Evolutionary conservation across 2,113 vertebrate species (phyloP), one percentile per base, ranked within the genome.

Genomic region (Elgaria multicarinata): DNA sequence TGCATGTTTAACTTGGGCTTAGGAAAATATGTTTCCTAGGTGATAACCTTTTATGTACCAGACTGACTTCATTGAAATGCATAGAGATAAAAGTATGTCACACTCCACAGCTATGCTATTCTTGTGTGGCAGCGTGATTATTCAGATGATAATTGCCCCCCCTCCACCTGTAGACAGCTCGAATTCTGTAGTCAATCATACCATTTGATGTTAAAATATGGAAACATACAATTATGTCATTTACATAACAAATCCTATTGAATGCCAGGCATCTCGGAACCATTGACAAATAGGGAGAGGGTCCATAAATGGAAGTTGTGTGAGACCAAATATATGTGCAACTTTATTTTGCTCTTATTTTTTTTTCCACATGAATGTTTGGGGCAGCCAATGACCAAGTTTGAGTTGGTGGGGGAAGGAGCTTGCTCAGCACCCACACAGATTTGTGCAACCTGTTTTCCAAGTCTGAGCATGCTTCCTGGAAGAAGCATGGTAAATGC

Each of bases 1-100:
- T 98, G 98, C 97, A 98, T 99, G 98, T 99, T 99, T 99, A 99
- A 99, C 98, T 99, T 99, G 98, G 98, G 98, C 98, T 99, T 98
- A 98, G 98, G 98, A 98, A 99, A 99, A 99, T 99, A 99, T 99
- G 99, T 99, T 99, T 99, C 99, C 99, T 99, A 99, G 99, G 99
- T 98, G 98, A 99, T 99, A 99, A 99, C 99, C 99, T 99, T 99
- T 99, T 99, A 99, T 99, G 98, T 99, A 99, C 98, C 98, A 98
- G 98, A 95, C 98, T 97, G 98, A 98, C 98, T 99, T 99, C 98
- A 99, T 99, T 99, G 99, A 99, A 99, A 99, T 99, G 98, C 99
- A 99, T 98, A 98, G 98, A 99, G 99, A 99, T 99, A 99, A 99
- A 99, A 99, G 98, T 98, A 98, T 99, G 99, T 99, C 98, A 99